Base-by-base conservation (phyloP, 2,888 invertebrate genomes). In the Flexamia atlantica region DNA sequence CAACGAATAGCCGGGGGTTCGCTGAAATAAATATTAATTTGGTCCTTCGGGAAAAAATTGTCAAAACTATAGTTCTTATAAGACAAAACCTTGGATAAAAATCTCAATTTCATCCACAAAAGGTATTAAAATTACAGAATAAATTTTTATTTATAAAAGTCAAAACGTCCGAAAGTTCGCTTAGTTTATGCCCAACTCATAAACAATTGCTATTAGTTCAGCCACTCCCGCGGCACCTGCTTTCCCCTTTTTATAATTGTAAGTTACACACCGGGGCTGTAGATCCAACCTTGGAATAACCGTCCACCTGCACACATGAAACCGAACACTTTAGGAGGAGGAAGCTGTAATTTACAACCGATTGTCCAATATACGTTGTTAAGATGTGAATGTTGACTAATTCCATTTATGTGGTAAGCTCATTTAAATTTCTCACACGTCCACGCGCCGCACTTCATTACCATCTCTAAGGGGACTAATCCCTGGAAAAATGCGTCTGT, bases 331-430 rank as follows among this genome's bases (percentile, higher is more conserved):
- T 53, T 53, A 53, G 53, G 53, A 46, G 46, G 14, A 10, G 46
- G 14, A 17, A 53, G 53, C 20, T 2, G 20, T 9, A 23, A 53
- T 53, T 53, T 53, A 53, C 53, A 2, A 53, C 53, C 53, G 46
- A 46, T 46, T 46, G 46, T 46, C 14, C 46, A 17, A 17, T 46
- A 57, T 1, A 14, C 5, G 64, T 5, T 12, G 64, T 20, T 64
- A 17, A 28, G 64, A 64, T 64, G 64, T 64, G 64, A 64, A 64
- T 64, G 64, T 25, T 64, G 64, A 64, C 64, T 64, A 64, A 64
- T 64, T 64, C 64, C 64, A 17, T 64, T 64, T 64, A 64, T 64
- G 64, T 17, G 57, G 12, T 9, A 14, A 23, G 28, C 28, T 28
- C 28, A 28, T 64, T 64, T 64, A 17, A 28, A 64, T 64, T 25